Conservation (phyloP, 64 coral and sea anemone species). For the Actinia tenebrosa region DNA sequence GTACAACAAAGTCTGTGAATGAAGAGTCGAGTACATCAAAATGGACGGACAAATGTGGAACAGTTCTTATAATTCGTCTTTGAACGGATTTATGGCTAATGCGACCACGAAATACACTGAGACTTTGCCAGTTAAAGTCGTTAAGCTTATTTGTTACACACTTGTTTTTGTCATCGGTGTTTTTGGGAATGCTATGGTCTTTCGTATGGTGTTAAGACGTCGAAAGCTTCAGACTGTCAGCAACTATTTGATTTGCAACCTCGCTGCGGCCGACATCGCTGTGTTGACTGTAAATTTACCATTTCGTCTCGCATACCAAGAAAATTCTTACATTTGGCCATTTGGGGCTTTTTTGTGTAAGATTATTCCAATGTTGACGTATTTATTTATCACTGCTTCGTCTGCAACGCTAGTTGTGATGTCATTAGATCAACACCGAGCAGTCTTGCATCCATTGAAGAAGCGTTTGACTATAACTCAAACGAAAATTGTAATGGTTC, state of each 20-base stretch:
- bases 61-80: background rate
- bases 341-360: constrained; percentile 84
- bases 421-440: constrained; percentile 60
- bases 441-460: constrained; percentile 40
- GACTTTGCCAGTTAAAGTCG: constrained; percentile 59
- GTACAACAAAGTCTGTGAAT: background rate
- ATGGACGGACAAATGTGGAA: background rate
- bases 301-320: constrained; percentile 84
- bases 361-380: constrained; percentile 70
- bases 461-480: constrained; percentile 43
- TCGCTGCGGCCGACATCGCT: constrained; percentile 85
- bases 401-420: constrained; percentile 64
- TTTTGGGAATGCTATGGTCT: constrained; percentile 64
- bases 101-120: background rate
- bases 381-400: constrained; percentile 79
- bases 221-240: constrained; percentile 71
- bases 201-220: constrained; percentile 69
- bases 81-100: background rate
- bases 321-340: constrained; percentile 83
- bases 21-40: background rate
- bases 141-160: constrained; percentile 70
- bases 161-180: constrained; percentile 73
- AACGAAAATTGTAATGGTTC: constrained; percentile 50
- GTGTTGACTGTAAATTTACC: constrained; percentile 74
- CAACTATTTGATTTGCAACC: constrained; percentile 79